Evolutionary conservation across 2,888 invertebrate genomes (phyloP), one percentile per base, ranked within the genome.

Genomic region (Liposcelis brunnea): DNA sequence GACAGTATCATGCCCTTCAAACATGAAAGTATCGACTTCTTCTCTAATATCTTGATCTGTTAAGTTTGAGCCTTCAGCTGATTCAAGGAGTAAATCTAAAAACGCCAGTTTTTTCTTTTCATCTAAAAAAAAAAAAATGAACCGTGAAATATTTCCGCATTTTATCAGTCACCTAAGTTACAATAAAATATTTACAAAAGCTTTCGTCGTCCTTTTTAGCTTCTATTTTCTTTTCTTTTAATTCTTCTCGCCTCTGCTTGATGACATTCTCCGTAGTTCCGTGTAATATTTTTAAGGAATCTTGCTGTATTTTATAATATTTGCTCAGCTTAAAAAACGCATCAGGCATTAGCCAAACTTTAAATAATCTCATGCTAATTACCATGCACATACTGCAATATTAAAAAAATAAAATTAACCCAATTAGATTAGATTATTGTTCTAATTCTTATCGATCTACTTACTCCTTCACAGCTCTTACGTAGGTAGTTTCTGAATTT

Each of bases 401-500:
- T n/a, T 32, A 12, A 40, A 40, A 40, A 40, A 35, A 14, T 7
- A 26, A 26, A 26, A 26, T 26, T 35, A 35, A 15, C 32, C n/a
- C 32, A 10, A 32, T 48, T 16, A 54, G 19, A 35, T 53, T 50
- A 7, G 51, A 50, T 44, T 48, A 34, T 31, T 7, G 16, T 7
- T 10, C 37, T 7, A 8, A 15, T 12, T 7, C 14, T 12, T 45
- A 48, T 15, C 12, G 11, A 32, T 12, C 8, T 40, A 38, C 40
- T 34, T 48, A 53, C 52, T 48, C 48, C 37, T 56, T 53, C 8
- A 65, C 58, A 15, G 62, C 61, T 26, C 54, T 50, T 2, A 64
- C 59, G 50, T 65, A 65, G 18, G 57, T 56, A 4, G 59, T 56
- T 26, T 61, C 58, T 10, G 31, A 16, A 2, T 55, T 52, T 33